Base-by-base conservation (phyloP, 2,113 vertebrate genomes). In the Penelope pileata region DNA sequence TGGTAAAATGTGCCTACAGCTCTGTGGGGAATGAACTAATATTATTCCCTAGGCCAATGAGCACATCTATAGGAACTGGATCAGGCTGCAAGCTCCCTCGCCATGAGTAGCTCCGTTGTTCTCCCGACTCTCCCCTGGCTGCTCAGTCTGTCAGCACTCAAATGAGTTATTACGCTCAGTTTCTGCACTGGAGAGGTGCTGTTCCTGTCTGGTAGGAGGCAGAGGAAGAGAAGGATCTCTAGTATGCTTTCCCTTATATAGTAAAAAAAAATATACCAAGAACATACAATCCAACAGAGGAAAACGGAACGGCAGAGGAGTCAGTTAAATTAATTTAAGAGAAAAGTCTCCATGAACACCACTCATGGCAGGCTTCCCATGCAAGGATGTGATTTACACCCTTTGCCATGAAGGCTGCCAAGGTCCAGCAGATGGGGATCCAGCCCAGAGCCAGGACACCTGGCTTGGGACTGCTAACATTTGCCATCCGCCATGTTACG, bases 181-280 rank as follows among this genome's bases (percentile, higher is more conserved):
- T 62, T 84, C 79, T 88, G 75, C 88, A 48, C 5, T 80, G 92
- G 84, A 74, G 95, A 96, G 93, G 93, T 93, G 88, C 93, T 90
- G 90, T 17, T 94, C 94, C 90, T 91, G 81, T 18, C 81, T 69
- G 78, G 54, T 50, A 45, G 47, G 38, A 85, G 86, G 80, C 83
- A 62, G 74, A 50, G 90, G 32, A n/a, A 63, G 22, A 60, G 72
- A 67, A 42, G 59, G 54, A 83, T 66, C 89, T 66, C 87, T 9
- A 58, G 79, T 81, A 88, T 16, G 50, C 83, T 78, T 96, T 74
- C 34, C 91, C 91, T 95, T 95, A 90, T 95, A 91, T 96, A 95
- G 95, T 90, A 91, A 96, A 94, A 96, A 72, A 68, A 90, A 92
- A 94, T 77, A 87, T 56, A 27, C 56, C 51, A 45, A 81, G 82